Evolutionary conservation across 2,888 invertebrate genomes (phyloP), one percentile per base, ranked within the genome.

Genomic region (Leptothorax acervorum): DNA sequence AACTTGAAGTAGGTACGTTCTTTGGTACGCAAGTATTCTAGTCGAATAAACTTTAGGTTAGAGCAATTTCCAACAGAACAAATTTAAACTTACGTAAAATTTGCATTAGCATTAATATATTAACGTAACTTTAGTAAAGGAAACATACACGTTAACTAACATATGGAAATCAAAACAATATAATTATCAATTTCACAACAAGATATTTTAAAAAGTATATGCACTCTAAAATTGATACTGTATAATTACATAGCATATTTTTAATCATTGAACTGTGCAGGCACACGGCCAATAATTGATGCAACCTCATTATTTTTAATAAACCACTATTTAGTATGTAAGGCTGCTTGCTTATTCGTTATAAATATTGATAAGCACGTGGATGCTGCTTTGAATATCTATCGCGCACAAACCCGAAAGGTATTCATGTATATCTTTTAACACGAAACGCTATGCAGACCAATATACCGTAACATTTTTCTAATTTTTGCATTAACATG

Each of bases 301-400:
- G 11, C 76, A 71, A 83, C 70, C 82, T 79, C 48, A 75, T 87
- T 89, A 70, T 45, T 86, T 85, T 82, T 70, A 85, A 85, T 83
- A 84, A 68, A 70, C 62, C 68, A 51, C 18, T 75, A 66, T 86
- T 90, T 87, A 82, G 78, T 90, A 90, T 89, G 88, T 89, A 81
- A 86, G 85, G 73, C 82, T 55, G 83, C 70, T 60, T 28, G 81
- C 57, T 8, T 31, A 42, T 68, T 84, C 86, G 87, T 78, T 86
- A 89, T 89, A 86, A 90, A 90, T 90, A 90, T 90, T 88, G 81
- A 90, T 90, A 86, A 83, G 74, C 57, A 73, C 63, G 55, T 73
- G 60, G 62, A 83, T 81, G 63, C 35, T 60, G 83, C 63, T 82
- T 83, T 79, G 88, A 89, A 88, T 88, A 84, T 85, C 68, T 45